Evolutionary conservation across 35 echinoderm and acorn worm genomes (phyloP), one percentile per base, ranked within the genome.

Genomic region (Holothuria glaberrima): DNA sequence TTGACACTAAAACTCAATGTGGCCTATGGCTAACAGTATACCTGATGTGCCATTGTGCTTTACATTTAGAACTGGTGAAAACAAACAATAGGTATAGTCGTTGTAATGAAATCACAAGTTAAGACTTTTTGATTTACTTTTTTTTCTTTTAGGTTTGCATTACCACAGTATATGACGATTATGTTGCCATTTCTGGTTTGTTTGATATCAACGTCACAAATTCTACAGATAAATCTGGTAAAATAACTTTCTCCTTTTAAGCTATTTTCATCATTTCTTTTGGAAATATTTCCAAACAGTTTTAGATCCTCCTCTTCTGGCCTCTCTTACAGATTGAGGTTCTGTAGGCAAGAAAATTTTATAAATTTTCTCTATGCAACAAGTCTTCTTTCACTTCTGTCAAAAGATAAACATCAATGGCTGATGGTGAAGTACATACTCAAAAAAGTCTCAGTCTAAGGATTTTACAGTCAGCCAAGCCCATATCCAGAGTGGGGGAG

Each of bases 111-210:
- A 12, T 26, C 22, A 13, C 6, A 6, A 6, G 6, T 27, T 69
- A 22, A 29, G 1, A 54, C 50, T 9, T 25, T 17, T 69, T 27
- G 25, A 12, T 69, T 9, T 69, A 69, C 21, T 26, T 33, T 30
- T 19, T 69, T 33, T 50, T 78, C 12, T 78, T 48, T 50, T 26
- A 78, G 74, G 20, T 78, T 30, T 28, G 74, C 19, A 78, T 78
- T 48, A 25, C 29, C 13, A 26, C 33, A 5, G 27, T 78, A 1
- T 48, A 78, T 78, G 18, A n/a, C n/a, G 74, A 78, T 48, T 78
- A 50, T 33, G 14, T 78, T 50, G 74, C 74, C 44, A 35, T 78
- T 16, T 78, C 74, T 78, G 74, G 74, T 78, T 25, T 78, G 38
- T 27, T 9, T 48, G 38, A 48, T 45, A 41, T 78, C 22, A 33